Percentiles rank a stretch among this genome's conserved stretches.
phyloP scores from a whole-genome alignment of 2,797 vertebrate species.

The Limosa lapponica region DNA sequence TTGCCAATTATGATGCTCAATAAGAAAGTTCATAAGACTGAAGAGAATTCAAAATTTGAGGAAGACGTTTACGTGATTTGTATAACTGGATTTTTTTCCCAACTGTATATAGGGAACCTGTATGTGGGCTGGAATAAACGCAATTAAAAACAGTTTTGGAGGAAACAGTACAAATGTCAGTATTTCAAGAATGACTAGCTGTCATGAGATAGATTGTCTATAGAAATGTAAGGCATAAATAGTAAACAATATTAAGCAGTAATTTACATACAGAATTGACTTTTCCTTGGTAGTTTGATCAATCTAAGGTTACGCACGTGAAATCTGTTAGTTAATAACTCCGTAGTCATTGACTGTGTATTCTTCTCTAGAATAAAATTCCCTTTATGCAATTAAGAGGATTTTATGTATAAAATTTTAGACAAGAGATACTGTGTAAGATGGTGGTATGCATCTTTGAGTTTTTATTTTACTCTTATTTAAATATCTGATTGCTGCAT shows the following conservation, averaged over 20 bases:
- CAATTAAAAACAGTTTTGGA: neutral
- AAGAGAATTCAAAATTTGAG: neutral
- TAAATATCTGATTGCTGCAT: neutral
- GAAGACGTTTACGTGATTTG: neutral
- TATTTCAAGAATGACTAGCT: neutral
- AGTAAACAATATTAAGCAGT: neutral
- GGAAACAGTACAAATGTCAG: neutral
- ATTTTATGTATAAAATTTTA: neutral
- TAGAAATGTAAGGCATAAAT: neutral
- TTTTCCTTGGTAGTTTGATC: accelerated
- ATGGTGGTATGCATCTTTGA: neutral
- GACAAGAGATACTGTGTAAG: neutral
- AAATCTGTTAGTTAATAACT: neutral
- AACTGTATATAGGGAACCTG: neutral
- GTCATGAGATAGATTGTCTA: neutral
- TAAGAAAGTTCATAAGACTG: neutral
- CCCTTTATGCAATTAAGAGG: neutral
- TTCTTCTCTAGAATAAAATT: neutral
- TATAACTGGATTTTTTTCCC: neutral
- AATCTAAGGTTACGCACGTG: neutral
- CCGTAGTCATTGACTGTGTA: neutral
- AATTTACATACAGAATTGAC: neutral
- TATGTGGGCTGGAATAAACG: neutral
- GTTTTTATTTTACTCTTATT: neutral
- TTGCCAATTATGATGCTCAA: neutral